phyloP scores from a whole-genome alignment of 2,797 vertebrate genomes.

The Crenichthys baileyi region DNA sequence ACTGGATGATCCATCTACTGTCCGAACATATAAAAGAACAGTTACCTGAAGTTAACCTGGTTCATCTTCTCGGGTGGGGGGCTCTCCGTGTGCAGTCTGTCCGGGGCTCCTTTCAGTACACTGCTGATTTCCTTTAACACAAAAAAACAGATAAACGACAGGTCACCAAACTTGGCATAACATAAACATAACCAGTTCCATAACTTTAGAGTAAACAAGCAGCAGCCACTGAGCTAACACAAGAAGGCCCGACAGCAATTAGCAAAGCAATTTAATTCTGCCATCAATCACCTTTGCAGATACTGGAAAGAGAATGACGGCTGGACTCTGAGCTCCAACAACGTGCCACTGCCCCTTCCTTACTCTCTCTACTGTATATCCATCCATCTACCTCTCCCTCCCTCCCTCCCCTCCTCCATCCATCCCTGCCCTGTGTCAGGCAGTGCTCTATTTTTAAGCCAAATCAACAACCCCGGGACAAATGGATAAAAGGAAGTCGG shows the following conservation, averaged over 20 bases:
- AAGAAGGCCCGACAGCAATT: conserved; percentile 51
- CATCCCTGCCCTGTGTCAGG: conserved; percentile 40
- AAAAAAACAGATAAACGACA: not conserved
- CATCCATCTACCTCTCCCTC: conserved; percentile 47
- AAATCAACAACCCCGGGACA: conserved; percentile 52
- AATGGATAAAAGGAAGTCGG: conserved; percentile 9
- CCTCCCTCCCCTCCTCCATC: conserved; percentile 26
- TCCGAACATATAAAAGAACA: conserved; percentile 5
- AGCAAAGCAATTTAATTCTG: conserved; percentile 29
- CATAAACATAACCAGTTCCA: conserved; percentile 12
- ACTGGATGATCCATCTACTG: conserved; percentile 8
- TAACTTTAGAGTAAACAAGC: conserved; percentile 5
- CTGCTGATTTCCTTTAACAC: conserved; percentile 65
- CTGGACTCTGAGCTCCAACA: conserved; percentile 28
- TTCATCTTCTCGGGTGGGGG: conserved; percentile 56
- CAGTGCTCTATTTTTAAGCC: conserved; percentile 63
- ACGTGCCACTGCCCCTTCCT: conserved; percentile 30
- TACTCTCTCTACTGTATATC: conserved; percentile 43
- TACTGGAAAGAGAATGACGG: conserved; percentile 15
- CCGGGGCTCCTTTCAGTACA: conserved; percentile 61
- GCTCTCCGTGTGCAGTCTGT: conserved; percentile 46
- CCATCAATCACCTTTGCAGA: conserved; percentile 61
- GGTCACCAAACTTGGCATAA: conserved; percentile 9
- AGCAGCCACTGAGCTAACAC: not conserved
- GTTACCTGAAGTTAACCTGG: conserved; percentile 67